Base-by-base conservation (phyloP, 2,888 invertebrate genomes). In the Cordilura impudica region DNA sequence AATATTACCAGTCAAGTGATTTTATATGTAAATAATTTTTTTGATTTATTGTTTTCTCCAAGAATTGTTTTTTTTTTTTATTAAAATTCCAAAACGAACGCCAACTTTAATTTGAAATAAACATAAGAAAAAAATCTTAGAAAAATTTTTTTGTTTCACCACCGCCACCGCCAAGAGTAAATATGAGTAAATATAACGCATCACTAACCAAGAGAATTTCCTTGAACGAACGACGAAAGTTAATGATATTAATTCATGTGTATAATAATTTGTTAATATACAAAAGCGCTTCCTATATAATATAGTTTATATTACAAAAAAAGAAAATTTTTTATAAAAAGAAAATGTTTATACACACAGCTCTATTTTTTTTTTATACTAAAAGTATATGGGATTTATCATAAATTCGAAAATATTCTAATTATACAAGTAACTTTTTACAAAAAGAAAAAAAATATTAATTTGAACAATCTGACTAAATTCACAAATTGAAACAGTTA, bases 1-100 rank as follows among this genome's bases (percentile, higher is more conserved):
- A 65, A 75, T 75, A 79, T 79, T 79, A 79, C 60, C 79, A 63
- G 49, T 79, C 69, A 31, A 79, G 67, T 79, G 75, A 63, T 79
- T 79, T 79, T 35, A 21, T n/a, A 23, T 23, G 23, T n/a, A 45
- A 61, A 61, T 45, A 23, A 47, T 45, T 45, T 19, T n/a, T 67
- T 61, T 60, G 16, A 54, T 21, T 51, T 51, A 14, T 61, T 75
- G 43, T 58, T 69, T 69, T 45, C 14, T 61, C 45, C 45, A 54
- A 76, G 72, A 31, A 49, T 6, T 53, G 5, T 53, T 35, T 49
- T 29, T 60, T 71, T 14, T 60, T 18, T 65, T 65, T 23, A 60
- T 60, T 61, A 7, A 56, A 56, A 49, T 63, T 63, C 51, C 14
- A 56, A 39, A 39, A 75, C 29, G 56, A 35, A 47, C 53, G 60